These are phyloP conservation scores for Holothuria scabra DNA, from an alignment of 53 echinoderm and acorn worm genomes.

Conservation along the genomic window DNA sequence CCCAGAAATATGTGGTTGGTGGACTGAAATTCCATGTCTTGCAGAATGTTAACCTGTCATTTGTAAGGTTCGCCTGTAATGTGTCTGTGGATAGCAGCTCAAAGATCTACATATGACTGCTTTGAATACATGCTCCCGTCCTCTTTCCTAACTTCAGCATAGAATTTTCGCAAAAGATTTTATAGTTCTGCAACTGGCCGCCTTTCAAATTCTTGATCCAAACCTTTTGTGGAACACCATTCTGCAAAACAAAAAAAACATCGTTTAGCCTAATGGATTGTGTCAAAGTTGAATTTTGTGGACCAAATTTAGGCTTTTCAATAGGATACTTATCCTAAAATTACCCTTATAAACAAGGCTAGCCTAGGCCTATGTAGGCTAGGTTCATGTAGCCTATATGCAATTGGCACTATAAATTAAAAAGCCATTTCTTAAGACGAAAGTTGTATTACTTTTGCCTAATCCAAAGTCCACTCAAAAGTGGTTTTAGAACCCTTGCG, in stretches of 20 bases:
- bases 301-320: background rate
- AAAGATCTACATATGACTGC: conserved; percentile 10
- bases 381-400: no score
- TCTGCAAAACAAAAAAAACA: background rate
- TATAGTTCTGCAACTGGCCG: background rate
- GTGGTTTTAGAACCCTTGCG: no score
- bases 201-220: background rate
- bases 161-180: background rate
- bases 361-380: no score
- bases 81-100: conserved; percentile 17
- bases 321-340: no score
- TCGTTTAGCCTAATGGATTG: background rate
- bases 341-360: no score
- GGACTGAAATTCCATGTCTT: conserved; percentile 13
- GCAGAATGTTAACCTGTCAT: background rate
- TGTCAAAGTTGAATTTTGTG: background rate
- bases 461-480: no score
- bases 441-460: no score
- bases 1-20: conserved; percentile 25
- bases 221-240: no score
- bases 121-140: conserved; percentile 17
- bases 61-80: conserved; percentile 3
- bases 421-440: no score
- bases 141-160: conserved; percentile 23
- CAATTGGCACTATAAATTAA: no score